Evolutionary conservation across 2,888 invertebrate genomes (phyloP).

Genomic region (Rutpela maculata): DNA sequence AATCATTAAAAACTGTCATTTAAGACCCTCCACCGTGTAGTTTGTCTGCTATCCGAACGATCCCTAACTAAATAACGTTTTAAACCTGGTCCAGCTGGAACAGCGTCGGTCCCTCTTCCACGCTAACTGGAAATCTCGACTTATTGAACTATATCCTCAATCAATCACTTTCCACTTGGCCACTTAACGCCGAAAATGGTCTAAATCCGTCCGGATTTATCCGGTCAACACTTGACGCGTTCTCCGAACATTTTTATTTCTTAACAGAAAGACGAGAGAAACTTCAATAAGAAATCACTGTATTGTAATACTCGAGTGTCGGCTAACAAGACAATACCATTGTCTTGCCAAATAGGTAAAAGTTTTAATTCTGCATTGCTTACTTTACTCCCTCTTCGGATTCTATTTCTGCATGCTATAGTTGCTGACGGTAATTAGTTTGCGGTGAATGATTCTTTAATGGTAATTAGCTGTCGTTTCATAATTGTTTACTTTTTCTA

Average conservation of each 20-base stretch:
- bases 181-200: slow-evolving; percentile 32
- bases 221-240: background rate
- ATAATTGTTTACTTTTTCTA: background rate
- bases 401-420: slow-evolving; percentile 5
- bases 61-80: background rate
- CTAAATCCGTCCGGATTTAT: slow-evolving; percentile 29
- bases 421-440: background rate
- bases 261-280: slow-evolving; percentile 3
- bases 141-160: slow-evolving; percentile 29
- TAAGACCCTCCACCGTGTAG: too few species aligned
- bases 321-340: slow-evolving; percentile 15
- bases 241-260: background rate
- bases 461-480: background rate
- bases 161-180: slow-evolving; percentile 35
- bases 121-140: background rate
- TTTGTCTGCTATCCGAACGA: background rate
- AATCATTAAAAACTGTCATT: too few species aligned
- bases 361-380: slow-evolving; percentile 5
- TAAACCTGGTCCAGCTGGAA: slow-evolving; percentile 11
- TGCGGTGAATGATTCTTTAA: background rate
- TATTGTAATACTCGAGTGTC: slow-evolving; percentile 14
- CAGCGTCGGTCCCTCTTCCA: background rate
- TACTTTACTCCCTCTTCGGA: too few species aligned
- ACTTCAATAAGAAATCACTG: slow-evolving; percentile 5
- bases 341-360: slow-evolving; percentile 18